Conservation (phyloP, 2,797 vertebrate genomes). For the Falco biarmicus region DNA sequence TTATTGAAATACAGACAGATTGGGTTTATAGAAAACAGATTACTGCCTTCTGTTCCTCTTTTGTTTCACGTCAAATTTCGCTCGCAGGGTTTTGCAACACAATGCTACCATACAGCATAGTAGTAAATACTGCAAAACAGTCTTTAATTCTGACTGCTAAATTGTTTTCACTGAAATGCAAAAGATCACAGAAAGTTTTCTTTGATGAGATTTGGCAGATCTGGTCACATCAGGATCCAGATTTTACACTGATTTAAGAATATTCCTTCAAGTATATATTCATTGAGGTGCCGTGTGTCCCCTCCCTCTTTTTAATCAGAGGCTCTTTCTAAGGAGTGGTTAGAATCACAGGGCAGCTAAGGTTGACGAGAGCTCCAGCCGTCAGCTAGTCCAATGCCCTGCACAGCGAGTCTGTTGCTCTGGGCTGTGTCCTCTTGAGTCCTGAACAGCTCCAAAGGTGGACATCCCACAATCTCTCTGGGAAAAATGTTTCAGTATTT, state of each 20-base stretch:
- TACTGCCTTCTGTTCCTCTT: slow-evolving; percentile 12
- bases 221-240: not conserved
- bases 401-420: not conserved
- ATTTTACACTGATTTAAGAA: not conserved
- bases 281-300: not conserved
- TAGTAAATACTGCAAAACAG: not conserved
- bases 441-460: not conserved
- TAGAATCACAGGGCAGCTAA: not conserved
- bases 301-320: not conserved
- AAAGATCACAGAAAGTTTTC: not conserved
- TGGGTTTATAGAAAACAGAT: not conserved
- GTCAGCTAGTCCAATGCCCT: not conserved
- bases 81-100: not conserved
- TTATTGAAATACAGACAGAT: not conserved
- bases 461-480: not conserved
- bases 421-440: too few relatives aligned
- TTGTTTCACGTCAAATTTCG: not conserved
- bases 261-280: not conserved
- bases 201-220: not conserved
- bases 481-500: not conserved
- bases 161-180: not conserved
- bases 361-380: not conserved
- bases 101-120: not conserved
- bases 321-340: not conserved
- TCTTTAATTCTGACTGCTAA: not conserved